Evolutionary conservation across 2,113 vertebrate genomes (phyloP).

Genomic region (Strix uralensis): DNA sequence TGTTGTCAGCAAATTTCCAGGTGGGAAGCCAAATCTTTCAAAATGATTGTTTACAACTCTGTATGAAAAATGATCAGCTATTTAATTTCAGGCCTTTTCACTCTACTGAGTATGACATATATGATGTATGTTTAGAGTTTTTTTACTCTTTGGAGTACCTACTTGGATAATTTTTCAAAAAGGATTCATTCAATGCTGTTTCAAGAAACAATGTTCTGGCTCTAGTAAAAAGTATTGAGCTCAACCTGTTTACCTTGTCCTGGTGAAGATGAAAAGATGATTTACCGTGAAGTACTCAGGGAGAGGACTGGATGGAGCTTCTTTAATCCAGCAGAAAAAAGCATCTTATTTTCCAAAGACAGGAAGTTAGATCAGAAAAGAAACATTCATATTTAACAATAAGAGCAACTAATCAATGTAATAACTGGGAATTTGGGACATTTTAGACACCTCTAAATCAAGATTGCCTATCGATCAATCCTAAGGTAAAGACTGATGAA

Average conservation of each 20-base stretch:
- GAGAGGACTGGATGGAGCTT: background rate
- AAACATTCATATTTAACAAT: background rate
- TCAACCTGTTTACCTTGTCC: background rate
- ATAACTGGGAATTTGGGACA: background rate
- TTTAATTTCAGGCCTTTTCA: background rate
- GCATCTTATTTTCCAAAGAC: background rate
- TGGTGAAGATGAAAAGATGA: background rate
- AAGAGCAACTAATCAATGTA: background rate
- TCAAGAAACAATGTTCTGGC: background rate
- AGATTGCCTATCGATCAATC: background rate
- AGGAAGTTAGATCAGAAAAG: background rate
- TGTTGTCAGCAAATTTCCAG: conserved; percentile 38
- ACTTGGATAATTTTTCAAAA: background rate
- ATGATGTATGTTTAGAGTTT: background rate
- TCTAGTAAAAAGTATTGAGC: background rate
- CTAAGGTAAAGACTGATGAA: background rate
- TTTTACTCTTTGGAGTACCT: background rate
- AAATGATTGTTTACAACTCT: background rate
- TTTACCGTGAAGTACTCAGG: background rate
- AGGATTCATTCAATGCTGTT: background rate
- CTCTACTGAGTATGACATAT: background rate
- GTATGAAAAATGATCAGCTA: background rate
- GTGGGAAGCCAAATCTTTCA: background rate
- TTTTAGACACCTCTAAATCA: background rate
- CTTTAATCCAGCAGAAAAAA: background rate